phyloP scores from a whole-genome alignment of 30 jellyfish, hydroid and myxozoan species.

The Aurelia sp. region DNA sequence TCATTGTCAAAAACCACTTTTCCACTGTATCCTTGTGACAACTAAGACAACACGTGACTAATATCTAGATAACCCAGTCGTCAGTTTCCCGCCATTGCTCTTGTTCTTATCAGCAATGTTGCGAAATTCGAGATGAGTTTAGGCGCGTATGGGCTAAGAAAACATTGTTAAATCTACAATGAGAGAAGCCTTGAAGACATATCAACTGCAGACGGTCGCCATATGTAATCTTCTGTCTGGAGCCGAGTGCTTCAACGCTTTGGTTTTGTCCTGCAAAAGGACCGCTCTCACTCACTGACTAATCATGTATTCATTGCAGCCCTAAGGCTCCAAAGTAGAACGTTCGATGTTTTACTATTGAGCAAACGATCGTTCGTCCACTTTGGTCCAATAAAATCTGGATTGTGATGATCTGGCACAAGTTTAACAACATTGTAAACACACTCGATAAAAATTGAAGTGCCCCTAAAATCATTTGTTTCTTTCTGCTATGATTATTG shows the following conservation, averaged over 20 bases:
- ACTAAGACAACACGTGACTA: constrained; percentile 16
- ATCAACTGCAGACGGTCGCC: constrained; percentile 56
- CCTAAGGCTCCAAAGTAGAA: background rate
- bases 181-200: constrained; percentile 8
- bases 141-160: constrained; percentile 22
- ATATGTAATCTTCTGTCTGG: constrained; percentile 60
- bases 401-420: no score
- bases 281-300: constrained; percentile 14
- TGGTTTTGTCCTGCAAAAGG: constrained; percentile 34
- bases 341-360: no score
- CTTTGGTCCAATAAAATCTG: no score
- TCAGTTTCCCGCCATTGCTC: constrained; percentile 44
- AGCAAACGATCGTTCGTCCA: no score
- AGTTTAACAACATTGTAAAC: no score
- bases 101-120: constrained; percentile 16
- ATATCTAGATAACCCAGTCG: constrained; percentile 7
- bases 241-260: constrained; percentile 25
- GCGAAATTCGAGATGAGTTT: constrained; percentile 22
- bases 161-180: constrained; percentile 13
- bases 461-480: no score
- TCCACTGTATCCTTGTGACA: background rate
- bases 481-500: no score
- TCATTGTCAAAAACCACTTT: background rate
- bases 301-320: constrained; percentile 2
- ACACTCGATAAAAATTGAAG: no score